phyloP scores from a whole-genome alignment of 2,797 vertebrate genomes.

The Cryptoblepharus egeriae region DNA sequence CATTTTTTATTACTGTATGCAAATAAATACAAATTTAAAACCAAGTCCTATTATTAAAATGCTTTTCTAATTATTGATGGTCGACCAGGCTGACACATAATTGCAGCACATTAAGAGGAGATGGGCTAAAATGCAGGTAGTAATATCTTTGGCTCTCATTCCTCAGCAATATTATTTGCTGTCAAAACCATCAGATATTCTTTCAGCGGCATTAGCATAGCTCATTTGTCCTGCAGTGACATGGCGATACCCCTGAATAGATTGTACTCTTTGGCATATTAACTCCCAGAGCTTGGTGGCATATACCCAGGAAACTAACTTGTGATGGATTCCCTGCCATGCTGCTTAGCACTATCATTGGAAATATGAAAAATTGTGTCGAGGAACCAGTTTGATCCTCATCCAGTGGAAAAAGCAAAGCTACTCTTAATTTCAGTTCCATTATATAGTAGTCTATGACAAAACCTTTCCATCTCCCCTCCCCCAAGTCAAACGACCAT shows the following conservation, averaged over 20 bases:
- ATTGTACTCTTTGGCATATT: conserved; percentile 20
- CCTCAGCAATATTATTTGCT: conserved; percentile 19
- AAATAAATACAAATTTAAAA: conserved; percentile 6
- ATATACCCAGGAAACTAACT: conserved; percentile 22
- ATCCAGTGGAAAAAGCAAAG: not conserved
- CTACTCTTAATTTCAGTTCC: not conserved
- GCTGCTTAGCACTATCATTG: not conserved
- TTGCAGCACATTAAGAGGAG: conserved; percentile 1
- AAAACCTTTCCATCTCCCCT: not conserved
- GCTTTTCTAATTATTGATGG: not conserved
- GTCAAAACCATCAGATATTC: conserved; percentile 34
- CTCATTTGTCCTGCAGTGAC: conserved; percentile 1
- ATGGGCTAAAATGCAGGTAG: not conserved
- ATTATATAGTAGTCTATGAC: not conserved
- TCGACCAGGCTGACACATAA: conserved; percentile 16
- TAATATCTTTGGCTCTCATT: conserved; percentile 29
- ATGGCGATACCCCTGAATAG: conserved; percentile 6
- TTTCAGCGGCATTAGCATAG: conserved; percentile 28
- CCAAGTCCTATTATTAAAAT: conserved; percentile 18
- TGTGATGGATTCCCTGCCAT: not conserved
- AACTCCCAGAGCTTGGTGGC: conserved; percentile 8
- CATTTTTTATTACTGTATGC: not conserved
- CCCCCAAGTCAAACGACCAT: not conserved
- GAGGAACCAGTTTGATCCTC: conserved; percentile 5
- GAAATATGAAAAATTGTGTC: conserved; percentile 17